phyloP scores from a whole-genome alignment of 2,888 invertebrate species.

The Iselma pallidipennis region DNA sequence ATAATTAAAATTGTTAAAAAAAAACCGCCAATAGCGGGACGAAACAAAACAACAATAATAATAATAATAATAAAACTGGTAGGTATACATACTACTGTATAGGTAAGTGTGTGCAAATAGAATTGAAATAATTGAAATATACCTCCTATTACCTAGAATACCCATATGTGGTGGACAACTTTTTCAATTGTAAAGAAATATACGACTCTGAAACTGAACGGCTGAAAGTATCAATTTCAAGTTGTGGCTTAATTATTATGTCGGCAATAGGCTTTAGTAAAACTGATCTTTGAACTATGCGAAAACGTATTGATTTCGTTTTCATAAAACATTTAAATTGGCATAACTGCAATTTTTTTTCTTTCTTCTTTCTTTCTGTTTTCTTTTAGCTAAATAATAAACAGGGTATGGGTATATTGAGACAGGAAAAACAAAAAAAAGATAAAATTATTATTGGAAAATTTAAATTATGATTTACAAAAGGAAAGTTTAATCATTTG shows the following conservation, averaged over 20 bases:
- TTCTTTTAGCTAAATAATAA: too few species aligned
- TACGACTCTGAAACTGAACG: neutral
- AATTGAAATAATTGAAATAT: neutral
- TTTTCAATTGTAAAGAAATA: neutral
- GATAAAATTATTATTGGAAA: too few species aligned
- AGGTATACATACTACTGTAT: too few species aligned
- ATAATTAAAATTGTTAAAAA: too few species aligned
- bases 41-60: neutral
- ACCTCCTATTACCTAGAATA: neutral
- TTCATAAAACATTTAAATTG: neutral
- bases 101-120: neutral
- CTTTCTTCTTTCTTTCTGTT: too few species aligned
- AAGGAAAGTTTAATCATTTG: too few species aligned
- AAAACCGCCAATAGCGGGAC: too few species aligned
- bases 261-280: conserved; percentile 23
- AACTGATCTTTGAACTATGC: conserved; percentile 2
- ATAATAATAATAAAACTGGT: neutral
- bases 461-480: too few species aligned
- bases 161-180: too few species aligned
- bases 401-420: too few species aligned
- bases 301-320: neutral
- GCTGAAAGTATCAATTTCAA: conserved; percentile 22
- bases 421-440: too few species aligned
- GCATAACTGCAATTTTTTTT: too few species aligned
- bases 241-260: conserved; percentile 23